Base-by-base conservation (phyloP, 2,888 invertebrate genomes). In the Artemia sp. region DNA sequence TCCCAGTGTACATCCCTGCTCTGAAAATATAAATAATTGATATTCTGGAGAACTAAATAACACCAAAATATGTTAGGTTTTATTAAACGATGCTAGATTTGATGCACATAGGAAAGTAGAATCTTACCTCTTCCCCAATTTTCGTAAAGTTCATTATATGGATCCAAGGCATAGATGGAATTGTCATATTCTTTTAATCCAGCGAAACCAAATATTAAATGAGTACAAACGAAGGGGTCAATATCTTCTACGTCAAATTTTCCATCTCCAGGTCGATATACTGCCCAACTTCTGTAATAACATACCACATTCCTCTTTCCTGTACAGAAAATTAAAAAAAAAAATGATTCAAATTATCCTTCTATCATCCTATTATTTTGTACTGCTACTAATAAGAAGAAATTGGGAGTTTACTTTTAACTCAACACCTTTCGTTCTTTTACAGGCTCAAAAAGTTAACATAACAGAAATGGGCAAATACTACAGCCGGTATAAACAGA, bases 261-360 rank as follows among this genome's bases (percentile, higher is more conserved):
- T 0, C 89, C 89, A 68, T 79, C 75, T 0, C 83, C 84, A 0
- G 76, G 77, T 52, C 89, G 82, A 75, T 89, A 88, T 0, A 83
- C 83, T 0, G 89, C 83, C 90, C 90, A 90, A 12, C 85, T 84
- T 4, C 88, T 87, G 73, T 84, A 86, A 77, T 90, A 90, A 74
- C 90, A 89, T 0, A 88, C 81, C 0, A 89, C 79, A 72, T 82
- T 79, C 73, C 84, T 86, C 87, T 67, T 67, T 10, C 14, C 64
- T 58, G 64, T 10, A 58, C n/a, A 83, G 80, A 77, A 83, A 86
- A 76, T 83, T 86, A 71, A 86, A 78, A 74, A 86, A 85, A n/a
- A 85, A 76, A 67, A 85, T 38, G 38, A 38, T 38, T 38, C 38
- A 6, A 38, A 38, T 38, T 38, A 38, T 38, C 6, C 38, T 38